Percentiles rank a stretch among this genome's conserved stretches.
Conservation (phyloP, 2,888 invertebrate genomes). For the Mythimna impura region DNA sequence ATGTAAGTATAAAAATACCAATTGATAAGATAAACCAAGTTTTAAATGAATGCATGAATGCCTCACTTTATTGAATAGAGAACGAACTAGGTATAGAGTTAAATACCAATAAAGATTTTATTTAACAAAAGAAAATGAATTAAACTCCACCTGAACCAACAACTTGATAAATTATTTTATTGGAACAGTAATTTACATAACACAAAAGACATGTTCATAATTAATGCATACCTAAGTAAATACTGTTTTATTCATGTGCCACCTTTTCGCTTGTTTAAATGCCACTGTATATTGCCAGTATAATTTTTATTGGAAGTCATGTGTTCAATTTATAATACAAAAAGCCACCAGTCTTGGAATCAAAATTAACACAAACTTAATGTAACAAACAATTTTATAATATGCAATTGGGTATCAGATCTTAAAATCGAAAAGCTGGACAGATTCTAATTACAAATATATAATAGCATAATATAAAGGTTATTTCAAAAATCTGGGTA, state of each 20-base stretch:
- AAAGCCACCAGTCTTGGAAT: no score
- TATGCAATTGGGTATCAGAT: no score
- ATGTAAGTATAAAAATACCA: slow-evolving; percentile 89
- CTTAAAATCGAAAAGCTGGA: no score
- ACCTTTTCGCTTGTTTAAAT: slow-evolving; percentile 3
- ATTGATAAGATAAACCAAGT: not conserved
- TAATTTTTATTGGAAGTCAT: no score
- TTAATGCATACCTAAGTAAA: not conserved
- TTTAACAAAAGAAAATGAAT: not conserved
- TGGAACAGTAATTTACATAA: slow-evolving; percentile 4
- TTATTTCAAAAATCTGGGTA: no score
- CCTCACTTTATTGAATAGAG: not conserved
- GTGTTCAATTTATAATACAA: no score
- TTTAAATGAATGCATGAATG: not conserved
- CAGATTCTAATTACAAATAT: no score
- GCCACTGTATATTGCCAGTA: not conserved
- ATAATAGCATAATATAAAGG: no score
- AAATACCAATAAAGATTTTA: not conserved
- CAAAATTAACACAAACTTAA: no score
- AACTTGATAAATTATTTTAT: slow-evolving; percentile 27
- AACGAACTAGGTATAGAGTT: not conserved
- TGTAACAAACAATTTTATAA: no score
- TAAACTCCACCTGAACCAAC: slow-evolving; percentile 22
- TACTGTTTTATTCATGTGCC: slow-evolving; percentile 16
- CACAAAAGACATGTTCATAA: not conserved